Evolutionary conservation across 1,140 invertebrate genomes (phyloP), one percentile per base, ranked within the genome.

Genomic region (Halictus rubicundus): DNA sequence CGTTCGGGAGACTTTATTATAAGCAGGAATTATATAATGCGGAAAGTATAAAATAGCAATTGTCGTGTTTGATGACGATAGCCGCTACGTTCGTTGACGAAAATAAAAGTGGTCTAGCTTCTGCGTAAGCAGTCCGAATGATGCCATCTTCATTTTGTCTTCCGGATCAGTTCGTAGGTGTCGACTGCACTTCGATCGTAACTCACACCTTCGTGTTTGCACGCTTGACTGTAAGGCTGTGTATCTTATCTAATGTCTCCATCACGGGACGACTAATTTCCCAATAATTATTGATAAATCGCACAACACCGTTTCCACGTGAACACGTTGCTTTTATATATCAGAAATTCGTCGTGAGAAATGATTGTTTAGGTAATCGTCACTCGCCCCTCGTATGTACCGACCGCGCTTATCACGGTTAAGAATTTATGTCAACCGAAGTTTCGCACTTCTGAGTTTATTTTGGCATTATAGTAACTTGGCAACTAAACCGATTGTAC

Each of bases 391-490:
- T 68, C 23, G 27, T 49, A 2, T 8, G n/a, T 21, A 68, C 16
- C 32, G 25, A 32, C 23, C 37, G 16, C 39, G 46, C 37, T 70
- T 81, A 71, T 66, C 32, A 49, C 54, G n/a, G 64, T 72, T 61
- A 39, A 57, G 77, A 79, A 79, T 81, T 79, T 68, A 68, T 78
- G 75, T 78, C 77, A 66, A 72, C 69, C 69, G 76, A 79, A 79
- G 78, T 79, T 79, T 79, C 76, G 69, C 76, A 79, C 71, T 74
- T 78, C 76, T 64, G 12, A 78, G 71, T 79, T 79, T 79, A 74
- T 79, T 79, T 79, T 79, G 78, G 78, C 71, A 68, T 79, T 79
- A 73, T 73, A 74, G 76, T 78, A 72, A 78, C 69, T 78, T 78
- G 76, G 76, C 76, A 78, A 78, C 76, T 78, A 42, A 42, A 32